Conservation (phyloP, 2,797 vertebrate species). For the Pristis pectinata region DNA sequence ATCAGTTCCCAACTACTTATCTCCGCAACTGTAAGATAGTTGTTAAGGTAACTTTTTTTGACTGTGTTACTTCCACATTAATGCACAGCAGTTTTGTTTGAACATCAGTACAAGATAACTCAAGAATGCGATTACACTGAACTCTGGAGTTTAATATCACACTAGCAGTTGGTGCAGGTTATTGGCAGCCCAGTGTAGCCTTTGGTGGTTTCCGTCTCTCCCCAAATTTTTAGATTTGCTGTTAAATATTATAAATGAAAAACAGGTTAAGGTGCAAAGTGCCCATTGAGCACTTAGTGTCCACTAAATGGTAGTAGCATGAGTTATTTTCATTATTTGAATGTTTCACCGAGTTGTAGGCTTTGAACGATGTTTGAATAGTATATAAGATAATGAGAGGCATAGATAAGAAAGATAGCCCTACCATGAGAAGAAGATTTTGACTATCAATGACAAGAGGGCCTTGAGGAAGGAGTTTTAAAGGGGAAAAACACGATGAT, state of each 20-base stretch:
- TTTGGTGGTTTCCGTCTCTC: not conserved
- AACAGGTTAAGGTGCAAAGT: no score
- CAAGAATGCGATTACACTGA: not conserved
- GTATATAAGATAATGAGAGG: no score
- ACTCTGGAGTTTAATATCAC: not conserved
- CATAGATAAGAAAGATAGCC: no score
- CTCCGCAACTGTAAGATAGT: not conserved
- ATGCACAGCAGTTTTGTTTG: not conserved
- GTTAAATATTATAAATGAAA: not conserved
- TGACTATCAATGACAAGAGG: no score
- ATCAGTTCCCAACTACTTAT: not conserved
- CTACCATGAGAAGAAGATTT: no score
- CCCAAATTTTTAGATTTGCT: not conserved
- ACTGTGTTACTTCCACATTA: not conserved
- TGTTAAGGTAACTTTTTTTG: not conserved
- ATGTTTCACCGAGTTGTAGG: not conserved
- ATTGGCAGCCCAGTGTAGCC: not conserved
- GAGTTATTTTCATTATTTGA: slow-evolving; percentile 6
- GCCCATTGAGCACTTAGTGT: not conserved
- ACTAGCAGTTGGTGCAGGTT: not conserved
- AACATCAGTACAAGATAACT: not conserved
- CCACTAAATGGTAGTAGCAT: not conserved
- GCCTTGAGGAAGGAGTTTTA: no score
- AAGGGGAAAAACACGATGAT: no score
- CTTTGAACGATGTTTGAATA: not conserved